Conservation (phyloP, 2,888 invertebrate species). For the Xestoiulus laeticollis region DNA sequence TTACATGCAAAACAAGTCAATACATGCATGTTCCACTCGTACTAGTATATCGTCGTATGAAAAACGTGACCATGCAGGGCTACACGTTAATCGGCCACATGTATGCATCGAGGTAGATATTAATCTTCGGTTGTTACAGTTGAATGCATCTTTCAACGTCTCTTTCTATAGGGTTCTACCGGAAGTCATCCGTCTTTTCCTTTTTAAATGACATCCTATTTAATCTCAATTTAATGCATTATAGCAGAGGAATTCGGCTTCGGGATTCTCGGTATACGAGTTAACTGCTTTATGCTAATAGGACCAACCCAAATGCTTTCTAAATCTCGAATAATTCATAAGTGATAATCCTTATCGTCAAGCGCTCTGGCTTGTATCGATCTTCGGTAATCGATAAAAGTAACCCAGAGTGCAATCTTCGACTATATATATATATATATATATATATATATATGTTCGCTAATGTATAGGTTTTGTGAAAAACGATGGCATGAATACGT, state of each 20-base stretch:
- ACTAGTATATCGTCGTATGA: too few species aligned
- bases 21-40: too few species aligned
- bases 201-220: background rate
- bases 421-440: too few species aligned
- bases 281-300: background rate
- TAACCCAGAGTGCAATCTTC: background rate
- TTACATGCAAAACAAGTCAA: too few species aligned
- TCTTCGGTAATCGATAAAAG: background rate
- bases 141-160: too few species aligned
- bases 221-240: background rate
- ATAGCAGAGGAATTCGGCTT: background rate
- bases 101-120: too few species aligned
- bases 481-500: background rate
- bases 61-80: too few species aligned
- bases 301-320: background rate
- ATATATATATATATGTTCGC: too few species aligned
- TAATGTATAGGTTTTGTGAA: background rate
- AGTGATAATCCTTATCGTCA: background rate
- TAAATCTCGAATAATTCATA: background rate
- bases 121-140: too few species aligned
- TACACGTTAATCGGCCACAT: too few species aligned
- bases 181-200: background rate
- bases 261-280: background rate
- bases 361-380: background rate
- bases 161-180: too few species aligned